These are phyloP conservation scores for Ceratina calcarata DNA, from an alignment of 1,140 invertebrate genomes.

Conservation along the genomic window DNA sequence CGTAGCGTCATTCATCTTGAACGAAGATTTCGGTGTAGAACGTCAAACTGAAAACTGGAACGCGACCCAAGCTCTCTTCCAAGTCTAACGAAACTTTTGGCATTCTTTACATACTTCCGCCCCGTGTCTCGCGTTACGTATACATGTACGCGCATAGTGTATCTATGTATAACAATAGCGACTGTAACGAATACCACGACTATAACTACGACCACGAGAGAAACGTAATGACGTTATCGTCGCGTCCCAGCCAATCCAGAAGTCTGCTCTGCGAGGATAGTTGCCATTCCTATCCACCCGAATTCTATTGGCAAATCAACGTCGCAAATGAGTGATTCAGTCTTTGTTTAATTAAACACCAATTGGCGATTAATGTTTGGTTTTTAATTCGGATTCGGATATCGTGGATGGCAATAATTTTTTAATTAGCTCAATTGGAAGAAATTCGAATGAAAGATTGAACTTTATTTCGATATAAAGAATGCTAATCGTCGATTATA, in stretches of 20 bases:
- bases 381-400: too few species aligned
- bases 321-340: too few species aligned
- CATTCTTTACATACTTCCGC: constrained; percentile 9
- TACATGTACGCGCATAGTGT: too few species aligned
- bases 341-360: too few species aligned
- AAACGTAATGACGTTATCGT: constrained; percentile 40
- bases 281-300: background rate
- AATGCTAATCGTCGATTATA: too few species aligned
- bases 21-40: background rate
- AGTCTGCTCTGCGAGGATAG: background rate
- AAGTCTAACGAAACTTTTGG: background rate
- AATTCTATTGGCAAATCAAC: background rate
- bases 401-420: too few species aligned
- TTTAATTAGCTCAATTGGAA: too few species aligned
- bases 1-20: constrained; percentile 9
- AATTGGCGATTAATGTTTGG: too few species aligned
- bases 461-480: too few species aligned
- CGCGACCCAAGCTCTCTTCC: constrained; percentile 10
- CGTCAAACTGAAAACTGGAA: constrained; percentile 1
- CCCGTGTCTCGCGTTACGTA: background rate
- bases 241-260: constrained; percentile 13
- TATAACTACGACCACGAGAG: background rate
- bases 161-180: too few species aligned
- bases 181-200: background rate
- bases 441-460: too few species aligned